phyloP scores from a whole-genome alignment of 2,797 vertebrate species.

The Acrossocheilus fasciatus region DNA sequence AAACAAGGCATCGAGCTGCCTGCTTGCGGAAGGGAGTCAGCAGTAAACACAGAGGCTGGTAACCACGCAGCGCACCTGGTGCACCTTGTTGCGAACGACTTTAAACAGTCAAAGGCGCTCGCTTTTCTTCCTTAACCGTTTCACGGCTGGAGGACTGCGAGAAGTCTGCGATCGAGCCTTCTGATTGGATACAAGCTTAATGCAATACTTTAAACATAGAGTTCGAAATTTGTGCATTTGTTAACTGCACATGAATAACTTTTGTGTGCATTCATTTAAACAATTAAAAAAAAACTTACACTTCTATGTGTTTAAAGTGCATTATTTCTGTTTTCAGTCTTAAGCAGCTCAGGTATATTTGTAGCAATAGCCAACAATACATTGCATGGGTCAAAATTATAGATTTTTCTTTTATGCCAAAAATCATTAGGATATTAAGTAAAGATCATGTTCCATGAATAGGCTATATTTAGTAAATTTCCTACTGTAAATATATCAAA shows the following conservation, averaged over 20 bases:
- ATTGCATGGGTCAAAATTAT: not conserved
- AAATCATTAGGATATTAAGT: not conserved
- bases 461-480: not conserved
- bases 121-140: conserved; percentile 75
- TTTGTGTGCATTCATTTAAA: not conserved
- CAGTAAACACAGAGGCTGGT: conserved; percentile 84
- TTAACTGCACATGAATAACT: not conserved
- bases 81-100: conserved; percentile 75
- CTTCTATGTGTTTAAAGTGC: not conserved
- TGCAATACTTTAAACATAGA: not conserved
- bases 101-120: conserved; percentile 74
- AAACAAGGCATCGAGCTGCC: conserved; percentile 66
- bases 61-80: conserved; percentile 89
- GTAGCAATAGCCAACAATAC: not conserved
- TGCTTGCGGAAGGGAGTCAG: conserved; percentile 80
- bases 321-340: too few species aligned
- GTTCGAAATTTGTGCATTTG: not conserved
- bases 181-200: not conserved
- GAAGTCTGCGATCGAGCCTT: not conserved
- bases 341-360: not conserved
- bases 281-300: not conserved
- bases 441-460: too few species aligned
- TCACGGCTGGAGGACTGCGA: conserved; percentile 60
- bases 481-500: not conserved
- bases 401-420: too few species aligned